Conservation (phyloP, 2,797 vertebrate species). For the Channa striata region DNA sequence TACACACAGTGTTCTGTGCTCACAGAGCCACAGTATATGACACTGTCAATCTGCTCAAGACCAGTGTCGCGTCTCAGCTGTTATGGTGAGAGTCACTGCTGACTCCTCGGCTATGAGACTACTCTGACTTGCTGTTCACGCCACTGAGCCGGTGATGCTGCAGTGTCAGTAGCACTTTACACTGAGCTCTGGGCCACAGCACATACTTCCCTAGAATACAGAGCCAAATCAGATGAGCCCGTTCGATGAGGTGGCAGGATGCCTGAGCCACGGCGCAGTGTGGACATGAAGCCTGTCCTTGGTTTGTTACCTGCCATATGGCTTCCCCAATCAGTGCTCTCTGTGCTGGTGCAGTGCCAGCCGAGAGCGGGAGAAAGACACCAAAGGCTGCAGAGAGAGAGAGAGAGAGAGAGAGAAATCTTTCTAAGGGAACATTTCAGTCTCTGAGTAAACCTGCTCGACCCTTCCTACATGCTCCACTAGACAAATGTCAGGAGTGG, state of each 20-base stretch:
- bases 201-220: constrained; percentile 31
- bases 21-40: constrained; percentile 12
- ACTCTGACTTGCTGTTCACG: constrained; percentile 38
- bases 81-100: constrained; percentile 32
- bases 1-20: not conserved
- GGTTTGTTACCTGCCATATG: constrained; percentile 81
- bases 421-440: constrained; percentile 42
- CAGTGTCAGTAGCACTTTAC: constrained; percentile 43
- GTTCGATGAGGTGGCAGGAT: constrained; percentile 63
- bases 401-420: not conserved
- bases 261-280: constrained; percentile 58
- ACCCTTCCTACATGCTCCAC: constrained; percentile 36
- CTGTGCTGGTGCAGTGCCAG: constrained; percentile 63
- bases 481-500: constrained; percentile 19
- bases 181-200: constrained; percentile 22
- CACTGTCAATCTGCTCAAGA: constrained; percentile 41
- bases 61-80: constrained; percentile 31
- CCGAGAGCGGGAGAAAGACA: constrained; percentile 8
- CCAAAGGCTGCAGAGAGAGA: not conserved
- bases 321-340: constrained; percentile 70
- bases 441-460: constrained; percentile 34
- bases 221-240: constrained; percentile 58
- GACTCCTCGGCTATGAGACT: constrained; percentile 32
- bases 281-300: constrained; percentile 67
- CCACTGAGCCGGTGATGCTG: constrained; percentile 28